Evolutionary conservation across 2,888 invertebrate species (phyloP), one percentile per base, ranked within the genome.

Genomic region (Smittia sp.): DNA sequence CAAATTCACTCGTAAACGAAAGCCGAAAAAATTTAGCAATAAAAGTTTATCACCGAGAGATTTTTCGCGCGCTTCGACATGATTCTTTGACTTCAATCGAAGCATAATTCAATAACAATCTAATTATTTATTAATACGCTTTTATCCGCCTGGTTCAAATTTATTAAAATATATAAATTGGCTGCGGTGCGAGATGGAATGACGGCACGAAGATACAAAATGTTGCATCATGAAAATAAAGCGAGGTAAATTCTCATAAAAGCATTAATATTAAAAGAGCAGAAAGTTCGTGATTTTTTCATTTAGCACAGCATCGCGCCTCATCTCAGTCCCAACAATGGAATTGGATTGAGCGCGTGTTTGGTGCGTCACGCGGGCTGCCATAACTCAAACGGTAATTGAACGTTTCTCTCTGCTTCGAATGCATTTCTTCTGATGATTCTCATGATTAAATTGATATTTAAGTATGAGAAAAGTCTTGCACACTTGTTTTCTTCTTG

Each of bases 211-310:
- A 46, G n/a, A 46, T 46, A n/a, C n/a, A 46, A 46, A n/a, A 46
- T 46, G 46, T 46, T 46, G 46, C 46, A 38, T 6, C 6, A 38
- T 38, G 11, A 38, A 9, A 38, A 38, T 38, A 38, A 38, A 46
- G 46, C 11, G 46, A 46, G 46, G 46, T 46, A 9, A 58, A 58
- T 58, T 58, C 58, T 9, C 22, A 58, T 20, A 58, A 58, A 18
- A 58, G 58, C 11, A 52, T 52, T 4, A 7, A n/a, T 41, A 69
- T 69, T 69, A 41, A 52, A 69, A 24, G 27, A 2, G 58, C 9
- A 68, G 68, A 68, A 46, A 46, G 69, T 69, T 69, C 69, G 69
- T 69, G 69, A 69, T 69, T 54, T 69, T 67, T 69, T 54, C 69
- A 69, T 69, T 69, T 69, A 69, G 52, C 69, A 2, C 20, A n/a